These are phyloP conservation scores for Ictalurus furcatus DNA, from an alignment of 2,113 vertebrate species.

Conservation along the genomic window DNA sequence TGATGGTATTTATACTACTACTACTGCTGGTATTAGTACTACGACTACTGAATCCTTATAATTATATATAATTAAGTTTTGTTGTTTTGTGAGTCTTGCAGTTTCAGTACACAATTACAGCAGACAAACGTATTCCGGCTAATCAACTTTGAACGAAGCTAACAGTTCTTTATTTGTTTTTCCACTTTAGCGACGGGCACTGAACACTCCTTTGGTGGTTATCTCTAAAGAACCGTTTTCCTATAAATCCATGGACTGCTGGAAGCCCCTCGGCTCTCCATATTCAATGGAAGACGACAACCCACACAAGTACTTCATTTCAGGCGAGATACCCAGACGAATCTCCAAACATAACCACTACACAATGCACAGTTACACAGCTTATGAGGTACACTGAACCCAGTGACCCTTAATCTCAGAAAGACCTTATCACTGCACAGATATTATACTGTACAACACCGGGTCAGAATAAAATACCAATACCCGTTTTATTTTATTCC, in stretches of 20 bases:
- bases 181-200: conserved; percentile 32
- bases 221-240: conserved; percentile 47
- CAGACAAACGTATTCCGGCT: neutral
- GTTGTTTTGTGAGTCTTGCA: neutral
- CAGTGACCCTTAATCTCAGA: neutral
- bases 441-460: neutral
- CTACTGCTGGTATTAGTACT: too few relatives aligned
- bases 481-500: neutral
- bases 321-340: conserved; percentile 68
- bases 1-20: neutral
- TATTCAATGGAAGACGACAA: conserved; percentile 74
- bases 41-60: neutral
- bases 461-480: neutral
- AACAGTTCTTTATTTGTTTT: neutral
- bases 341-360: neutral
- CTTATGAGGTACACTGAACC: neutral
- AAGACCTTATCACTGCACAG: neutral
- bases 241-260: conserved; percentile 34
- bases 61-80: neutral
- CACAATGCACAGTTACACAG: neutral
- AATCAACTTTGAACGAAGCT: neutral
- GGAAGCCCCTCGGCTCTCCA: conserved; percentile 61
- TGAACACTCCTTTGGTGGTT: conserved; percentile 49
- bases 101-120: neutral
- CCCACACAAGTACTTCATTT: conserved; percentile 78